Base-by-base conservation (phyloP, 2,888 invertebrate species). In the Bimastos eiseni region DNA sequence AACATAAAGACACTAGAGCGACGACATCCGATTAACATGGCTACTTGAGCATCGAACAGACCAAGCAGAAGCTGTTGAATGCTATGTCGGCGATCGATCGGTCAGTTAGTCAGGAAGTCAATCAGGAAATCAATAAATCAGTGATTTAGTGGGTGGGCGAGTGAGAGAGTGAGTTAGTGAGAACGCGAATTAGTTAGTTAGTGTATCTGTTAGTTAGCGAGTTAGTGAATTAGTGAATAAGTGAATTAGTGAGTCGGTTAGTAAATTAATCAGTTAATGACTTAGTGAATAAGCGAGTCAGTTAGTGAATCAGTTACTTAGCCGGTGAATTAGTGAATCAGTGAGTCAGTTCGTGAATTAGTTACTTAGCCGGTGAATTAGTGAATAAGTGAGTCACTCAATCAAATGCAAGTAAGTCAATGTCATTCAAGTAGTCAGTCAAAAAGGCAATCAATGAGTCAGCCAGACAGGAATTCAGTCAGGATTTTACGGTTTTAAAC, bases 401-500 rank as follows among this genome's bases (percentile, higher is more conserved):
- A n/a, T n/a, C n/a, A n/a, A n/a, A n/a, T n/a, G n/a, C n/a, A n/a
- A n/a, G n/a, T n/a, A n/a, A n/a, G n/a, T n/a, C n/a, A n/a, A n/a
- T n/a, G 21, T 55, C 55, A 55, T 24, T 55, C 55, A 55, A 30
- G 24, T 11, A 55, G 55, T 55, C 55, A 55, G 55, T 55, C 55
- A 55, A 30, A 2, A 2, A 55, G 2, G 24, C 55, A 86, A 3
- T 86, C 33, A 86, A 33, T 86, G 13, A 86, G 88, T 86, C 88
- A 86, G 33, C 33, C 88, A 86, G 88, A 33, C 88, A 86, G 33
- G n/a, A 33, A 86, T 33, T 86, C 88, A 33, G 88, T 86, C 88
- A 86, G 33, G n/a, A n/a, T n/a, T n/a, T n/a, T n/a, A n/a, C n/a
- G n/a, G n/a, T n/a, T n/a, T n/a, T n/a, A n/a, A n/a, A n/a, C n/a